Evolutionary conservation across 2,888 invertebrate species (phyloP).

Genomic region (Monopis laevigella): DNA sequence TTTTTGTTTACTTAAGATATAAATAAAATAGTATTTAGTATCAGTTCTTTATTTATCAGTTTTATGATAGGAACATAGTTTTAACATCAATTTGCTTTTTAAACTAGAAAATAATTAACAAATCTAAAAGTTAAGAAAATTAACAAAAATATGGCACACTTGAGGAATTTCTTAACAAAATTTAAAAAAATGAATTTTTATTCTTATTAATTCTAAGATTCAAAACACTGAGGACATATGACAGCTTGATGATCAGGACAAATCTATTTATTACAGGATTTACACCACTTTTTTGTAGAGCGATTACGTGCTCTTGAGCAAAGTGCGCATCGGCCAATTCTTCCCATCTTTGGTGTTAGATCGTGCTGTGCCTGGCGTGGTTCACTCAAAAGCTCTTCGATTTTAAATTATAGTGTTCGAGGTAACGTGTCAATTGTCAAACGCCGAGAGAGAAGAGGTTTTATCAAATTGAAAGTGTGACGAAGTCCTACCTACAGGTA

Average conservation of each 20-base stretch:
- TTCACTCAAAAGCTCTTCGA: too few species aligned
- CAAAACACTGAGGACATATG: slow-evolving; percentile 15
- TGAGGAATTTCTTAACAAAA: slow-evolving; percentile 8
- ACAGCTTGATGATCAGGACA: slow-evolving; percentile 17
- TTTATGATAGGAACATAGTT: background rate
- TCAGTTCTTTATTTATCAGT: too few species aligned
- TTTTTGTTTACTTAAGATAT: too few species aligned
- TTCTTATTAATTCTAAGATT: slow-evolving; percentile 17
- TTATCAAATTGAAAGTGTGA: too few species aligned
- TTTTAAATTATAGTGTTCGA: slow-evolving; percentile 10
- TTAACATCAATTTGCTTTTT: background rate
- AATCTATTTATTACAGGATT: slow-evolving; percentile 16
- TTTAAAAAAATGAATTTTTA: slow-evolving; percentile 13
- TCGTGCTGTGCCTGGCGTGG: slow-evolving; percentile 5
- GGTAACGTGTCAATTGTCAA: slow-evolving; percentile 11
- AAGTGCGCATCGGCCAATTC: slow-evolving; percentile 15
- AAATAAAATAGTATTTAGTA: too few species aligned
- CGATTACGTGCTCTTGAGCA: slow-evolving; percentile 15
- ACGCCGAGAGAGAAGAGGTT: slow-evolving; percentile 10
- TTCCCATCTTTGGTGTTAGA: slow-evolving; percentile 13
- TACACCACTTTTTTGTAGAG: slow-evolving; percentile 16
- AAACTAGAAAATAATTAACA: background rate
- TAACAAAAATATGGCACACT: slow-evolving; percentile 1
- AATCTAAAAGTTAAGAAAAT: background rate
- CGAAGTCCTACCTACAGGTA: too few species aligned